phyloP scores from a whole-genome alignment of 2,113 vertebrate genomes.

The Tursiops truncatus region DNA sequence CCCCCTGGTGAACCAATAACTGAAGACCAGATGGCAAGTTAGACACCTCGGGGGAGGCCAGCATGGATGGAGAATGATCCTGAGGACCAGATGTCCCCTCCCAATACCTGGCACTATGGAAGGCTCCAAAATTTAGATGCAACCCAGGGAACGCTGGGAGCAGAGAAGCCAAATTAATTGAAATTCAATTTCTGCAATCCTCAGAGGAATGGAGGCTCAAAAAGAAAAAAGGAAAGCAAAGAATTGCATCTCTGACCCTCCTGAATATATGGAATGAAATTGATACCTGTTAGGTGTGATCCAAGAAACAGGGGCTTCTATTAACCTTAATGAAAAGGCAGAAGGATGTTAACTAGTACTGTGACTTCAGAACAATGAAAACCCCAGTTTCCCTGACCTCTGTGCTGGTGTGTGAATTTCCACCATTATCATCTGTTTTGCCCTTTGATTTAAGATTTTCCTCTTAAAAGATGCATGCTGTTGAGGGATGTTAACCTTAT shows the following conservation, averaged over 20 bases:
- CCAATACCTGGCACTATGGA: background rate
- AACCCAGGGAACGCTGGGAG: background rate
- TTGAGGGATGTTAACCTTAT: background rate
- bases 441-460: background rate
- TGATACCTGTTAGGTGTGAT: background rate
- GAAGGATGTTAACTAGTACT: background rate
- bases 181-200: slow-evolving; percentile 3
- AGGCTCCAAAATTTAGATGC: background rate
- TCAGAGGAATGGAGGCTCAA: background rate
- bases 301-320: background rate
- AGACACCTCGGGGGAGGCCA: slow-evolving; percentile 7
- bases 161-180: slow-evolving; percentile 23
- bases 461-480: background rate
- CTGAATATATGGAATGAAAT: background rate
- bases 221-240: background rate
- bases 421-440: fast-evolving
- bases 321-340: background rate
- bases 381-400: background rate
- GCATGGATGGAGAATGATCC: background rate
- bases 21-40: slow-evolving; percentile 50
- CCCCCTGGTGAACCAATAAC: slow-evolving; percentile 45
- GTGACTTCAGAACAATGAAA: background rate
- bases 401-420: background rate
- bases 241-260: background rate
- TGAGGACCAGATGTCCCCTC: slow-evolving; percentile 48